Evolutionary conservation across 2,888 invertebrate genomes (phyloP).

Genomic region (Epinotia nisella): DNA sequence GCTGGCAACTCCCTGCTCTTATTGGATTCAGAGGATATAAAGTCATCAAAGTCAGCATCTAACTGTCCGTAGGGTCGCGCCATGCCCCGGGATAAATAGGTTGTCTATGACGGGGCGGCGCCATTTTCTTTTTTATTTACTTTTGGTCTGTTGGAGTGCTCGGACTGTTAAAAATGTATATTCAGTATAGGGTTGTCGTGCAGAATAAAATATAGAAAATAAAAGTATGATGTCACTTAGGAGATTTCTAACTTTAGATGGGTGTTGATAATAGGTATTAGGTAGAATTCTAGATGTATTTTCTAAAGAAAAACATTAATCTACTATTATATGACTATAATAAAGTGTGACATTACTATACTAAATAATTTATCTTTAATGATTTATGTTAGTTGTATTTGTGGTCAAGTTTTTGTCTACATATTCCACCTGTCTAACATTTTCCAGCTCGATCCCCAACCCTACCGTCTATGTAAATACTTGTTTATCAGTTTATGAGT

Average conservation of each 20-base stretch:
- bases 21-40: conserved; percentile 50
- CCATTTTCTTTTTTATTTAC: conserved; percentile 38
- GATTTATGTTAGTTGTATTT: not conserved
- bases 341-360: not conserved
- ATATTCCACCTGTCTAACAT: not conserved
- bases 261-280: not conserved
- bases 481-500: conserved; percentile 53
- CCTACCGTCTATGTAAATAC: conserved; percentile 40
- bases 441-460: not conserved
- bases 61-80: conserved; percentile 47
- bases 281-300: not conserved
- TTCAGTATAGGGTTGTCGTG: conserved; percentile 11
- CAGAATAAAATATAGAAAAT: not conserved
- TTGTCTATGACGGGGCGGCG: conserved; percentile 47
- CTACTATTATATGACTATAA: not conserved
- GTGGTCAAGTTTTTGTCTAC: not conserved
- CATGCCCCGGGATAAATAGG: conserved; percentile 47
- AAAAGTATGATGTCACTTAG: not conserved
- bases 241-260: not conserved
- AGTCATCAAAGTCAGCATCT: conserved; percentile 51
- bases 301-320: not conserved
- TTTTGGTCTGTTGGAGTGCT: conserved; percentile 19
- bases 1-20: conserved; percentile 28
- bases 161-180: conserved; percentile 18
- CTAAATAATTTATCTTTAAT: not conserved